Evolutionary conservation across 1,140 invertebrate species (phyloP).

Genomic region (Pseudomyrmex gracilis): DNA sequence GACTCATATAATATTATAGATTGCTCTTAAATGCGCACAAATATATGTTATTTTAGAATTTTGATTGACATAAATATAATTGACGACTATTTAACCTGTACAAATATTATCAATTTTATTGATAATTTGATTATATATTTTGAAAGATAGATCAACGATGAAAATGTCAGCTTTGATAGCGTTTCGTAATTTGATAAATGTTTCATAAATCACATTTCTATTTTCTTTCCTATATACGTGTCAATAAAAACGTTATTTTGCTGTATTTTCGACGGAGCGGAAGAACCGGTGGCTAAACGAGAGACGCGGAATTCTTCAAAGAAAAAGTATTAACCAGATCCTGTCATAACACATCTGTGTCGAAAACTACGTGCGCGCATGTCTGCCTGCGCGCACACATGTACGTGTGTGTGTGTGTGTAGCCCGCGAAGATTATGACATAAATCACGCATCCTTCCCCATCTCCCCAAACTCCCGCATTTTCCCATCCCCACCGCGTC

Average conservation of each 20-base stretch:
- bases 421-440: slow-evolving; percentile 63
- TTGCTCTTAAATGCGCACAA: neutral
- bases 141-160: no score
- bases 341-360: neutral
- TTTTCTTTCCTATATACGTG: neutral
- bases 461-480: neutral
- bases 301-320: neutral
- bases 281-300: no score
- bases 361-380: neutral
- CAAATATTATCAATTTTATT: neutral
- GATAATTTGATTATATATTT: neutral
- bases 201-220: neutral
- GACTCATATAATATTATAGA: neutral
- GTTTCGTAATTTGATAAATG: neutral
- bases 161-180: no score
- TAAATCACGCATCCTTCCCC: slow-evolving; percentile 64
- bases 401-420: neutral
- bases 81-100: neutral
- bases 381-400: no score
- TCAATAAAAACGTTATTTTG: neutral
- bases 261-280: neutral
- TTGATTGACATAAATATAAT: neutral
- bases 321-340: neutral
- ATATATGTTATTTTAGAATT: slow-evolving; percentile 1
- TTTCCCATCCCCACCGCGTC: neutral